Base-by-base conservation (phyloP, 2,113 vertebrate species). In the Scomber colias region DNA sequence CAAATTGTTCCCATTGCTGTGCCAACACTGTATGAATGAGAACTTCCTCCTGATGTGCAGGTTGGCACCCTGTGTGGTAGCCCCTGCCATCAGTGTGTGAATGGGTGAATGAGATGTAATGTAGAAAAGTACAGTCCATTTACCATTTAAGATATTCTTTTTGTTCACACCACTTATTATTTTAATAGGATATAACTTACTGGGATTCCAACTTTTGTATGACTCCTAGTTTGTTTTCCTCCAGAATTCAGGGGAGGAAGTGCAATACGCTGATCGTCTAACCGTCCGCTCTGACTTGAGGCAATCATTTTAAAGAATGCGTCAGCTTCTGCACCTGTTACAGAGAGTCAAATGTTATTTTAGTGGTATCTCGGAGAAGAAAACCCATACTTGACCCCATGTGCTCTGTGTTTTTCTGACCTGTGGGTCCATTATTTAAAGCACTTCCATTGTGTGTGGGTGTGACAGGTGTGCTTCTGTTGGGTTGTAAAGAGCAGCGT, bases 401-500 rank as follows among this genome's bases (percentile, higher is more conserved):
- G 11, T 50, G 48, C 27, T 50, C 30, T 0, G 27, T 59, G 56
- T 73, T 61, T 74, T 64, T 49, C 81, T 87, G 53, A 94, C 94
- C 92, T 80, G 73, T 73, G 30, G 64, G 8, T 48, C 14, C 63
- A 27, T 81, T 71, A 53, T 80, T 86, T 76, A 81, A 50, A 73
- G 74, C 76, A 7, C 50, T 79, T 67, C 81, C 81, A 76, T 85
- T 86, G 57, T 82, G 86, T 69, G 71, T 89, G 27, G 87, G 89
- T 6, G 89, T 75, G 21, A 61, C 49, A 45, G 83, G 71, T 49
- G 73, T 88, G 56, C 87, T 93, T 74, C 66, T 85, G 61, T 81
- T 89, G 11, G 86, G 87, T 10, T 86, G 84, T 60, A 97, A 89
- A 12, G 82, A 83, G 81, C 96, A 97, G 14, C 96, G 94, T 75